These are phyloP conservation scores for Ceyx melanurus DNA, from an alignment of 2,113 vertebrate genomes.

Conservation along the genomic window DNA sequence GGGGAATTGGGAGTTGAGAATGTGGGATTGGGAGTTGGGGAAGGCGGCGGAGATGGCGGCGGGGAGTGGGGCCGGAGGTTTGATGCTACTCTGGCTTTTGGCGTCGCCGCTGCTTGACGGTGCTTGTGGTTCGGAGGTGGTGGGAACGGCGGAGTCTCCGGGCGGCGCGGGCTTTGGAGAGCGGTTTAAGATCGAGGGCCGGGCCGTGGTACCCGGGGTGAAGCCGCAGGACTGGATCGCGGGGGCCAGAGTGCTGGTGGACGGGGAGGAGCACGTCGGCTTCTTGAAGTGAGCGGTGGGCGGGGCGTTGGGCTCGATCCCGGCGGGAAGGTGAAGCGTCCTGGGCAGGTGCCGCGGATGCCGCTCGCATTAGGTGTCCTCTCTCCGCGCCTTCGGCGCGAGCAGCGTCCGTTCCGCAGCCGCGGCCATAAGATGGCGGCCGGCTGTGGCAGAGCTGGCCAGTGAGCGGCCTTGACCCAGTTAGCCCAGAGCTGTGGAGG, in stretches of 20 bases:
- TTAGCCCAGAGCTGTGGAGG: fast-evolving
- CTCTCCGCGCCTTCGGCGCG: neutral
- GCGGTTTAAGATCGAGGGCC: conserved; percentile 92
- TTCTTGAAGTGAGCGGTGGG: conserved; percentile 85
- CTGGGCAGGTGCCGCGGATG: neutral
- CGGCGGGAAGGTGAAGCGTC: neutral
- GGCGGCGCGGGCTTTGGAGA: conserved; percentile 73
- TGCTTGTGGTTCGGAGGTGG: conserved; percentile 69
- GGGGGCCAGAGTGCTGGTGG: conserved; percentile 86
- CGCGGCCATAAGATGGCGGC: neutral
- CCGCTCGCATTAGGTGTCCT: no score
- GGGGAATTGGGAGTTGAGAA: no score
- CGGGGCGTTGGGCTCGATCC: neutral
- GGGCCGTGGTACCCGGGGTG: conserved; percentile 88
- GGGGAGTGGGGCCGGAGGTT: neutral
- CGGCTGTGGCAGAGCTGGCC: fast-evolving
- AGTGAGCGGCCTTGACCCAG: fast-evolving
- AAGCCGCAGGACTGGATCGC: conserved; percentile 94
- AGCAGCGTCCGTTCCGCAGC: fast-evolving
- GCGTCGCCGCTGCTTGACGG: conserved; percentile 49
- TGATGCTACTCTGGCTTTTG: conserved; percentile 46
- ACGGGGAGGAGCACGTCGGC: conserved; percentile 92
- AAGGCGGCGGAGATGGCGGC: neutral
- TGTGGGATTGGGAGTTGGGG: no score
- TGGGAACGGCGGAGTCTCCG: conserved; percentile 9